Base-by-base conservation (phyloP, 2,888 invertebrate genomes). In the Polia nebulosa region DNA sequence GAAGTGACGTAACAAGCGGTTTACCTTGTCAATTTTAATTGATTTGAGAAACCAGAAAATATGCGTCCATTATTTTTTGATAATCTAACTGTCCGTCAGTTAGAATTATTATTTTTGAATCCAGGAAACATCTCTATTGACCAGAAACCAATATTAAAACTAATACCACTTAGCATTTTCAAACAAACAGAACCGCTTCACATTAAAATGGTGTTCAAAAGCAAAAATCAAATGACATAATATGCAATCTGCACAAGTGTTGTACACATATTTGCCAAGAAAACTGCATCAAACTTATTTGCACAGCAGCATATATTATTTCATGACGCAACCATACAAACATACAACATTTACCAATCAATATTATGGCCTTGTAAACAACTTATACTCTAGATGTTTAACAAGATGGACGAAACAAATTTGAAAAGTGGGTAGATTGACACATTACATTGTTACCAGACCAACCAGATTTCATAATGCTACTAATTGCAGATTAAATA, bases 221-320 rank as follows among this genome's bases (percentile, higher is more conserved):
- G 15, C 2, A 32, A 41, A 39, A 41, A n/a, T 41, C 22, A 7
- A 15, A 45, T 44, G n/a, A n/a, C 6, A 41, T 29, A 58, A 22
- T n/a, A n/a, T 15, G 41, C 22, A 41, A 41, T 61, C 0, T 3
- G 20, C 34, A 17, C 17, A 45, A 4, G 34, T 27, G 15, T 13
- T 27, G n/a, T 32, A 27, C 22, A 29, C 13, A 70, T 32, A 47
- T 71, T 58, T 68, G 13, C 25, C 17, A 39, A 39, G 9, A 27
- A 34, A 39, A 49, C 39, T 49, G 60, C 72, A 71, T 20, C 17
- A 17, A 15, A 25, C 13, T 71, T 49, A 34, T 59, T 68, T 72
- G 39, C 27, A 49, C 72, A 68, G 49, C 47, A 34, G 57, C 47
- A n/a, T 47, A 72, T 68, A 60, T 60, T 72, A 41, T 72, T 60